Base-by-base conservation (phyloP, 2,797 vertebrate genomes). In the Molossus molossus region DNA sequence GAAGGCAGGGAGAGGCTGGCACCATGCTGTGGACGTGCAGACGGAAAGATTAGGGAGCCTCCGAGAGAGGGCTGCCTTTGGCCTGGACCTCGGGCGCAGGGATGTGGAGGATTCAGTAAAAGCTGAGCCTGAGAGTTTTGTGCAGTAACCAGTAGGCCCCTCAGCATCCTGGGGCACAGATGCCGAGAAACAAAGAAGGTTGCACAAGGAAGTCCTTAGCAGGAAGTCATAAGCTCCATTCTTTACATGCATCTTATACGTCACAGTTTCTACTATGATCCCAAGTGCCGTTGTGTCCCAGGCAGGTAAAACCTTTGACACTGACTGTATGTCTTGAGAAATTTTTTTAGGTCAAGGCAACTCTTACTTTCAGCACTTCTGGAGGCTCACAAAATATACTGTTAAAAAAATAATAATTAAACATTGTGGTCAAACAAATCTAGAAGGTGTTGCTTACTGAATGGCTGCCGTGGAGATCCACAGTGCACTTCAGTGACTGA, bases 261-360 rank as follows among this genome's bases (percentile, higher is more conserved):
- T 76, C n/a, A 27, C 12, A 67, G 13, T 64, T 86, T 75, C 37
- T 33, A 6, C 40, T 70, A 4, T 20, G 27, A 84, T 72, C 33
- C 57, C 50, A 73, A 5, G 25, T 57, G 37, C 9, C 57, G 62
- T 65, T 86, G 50, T 88, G 18, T 95, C 58, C 45, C 53, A 91
- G 73, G 48, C 29, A 86, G 64, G 45, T 27, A 60, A 55, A 57
- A 83, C 10, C 17, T 90, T 94, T 73, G 80, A 91, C 55, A 85
- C 21, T 23, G 75, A 40, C 55, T 12, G 8, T n/a, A 64, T 7
- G 8, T 33, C n/a, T 21, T 73, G 37, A 85, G 50, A 58, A 14
- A 20, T 5, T 14, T 48, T 89, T 60, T 79, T 72, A 82, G 8
- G 72, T 57, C 57, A 45, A 76, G 87, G 57, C 37, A 72, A 81